Percentiles rank a stretch among this genome's conserved stretches.
Evolutionary conservation across 2,797 vertebrate species (phyloP).

Genomic region (Miichthys miiuy): DNA sequence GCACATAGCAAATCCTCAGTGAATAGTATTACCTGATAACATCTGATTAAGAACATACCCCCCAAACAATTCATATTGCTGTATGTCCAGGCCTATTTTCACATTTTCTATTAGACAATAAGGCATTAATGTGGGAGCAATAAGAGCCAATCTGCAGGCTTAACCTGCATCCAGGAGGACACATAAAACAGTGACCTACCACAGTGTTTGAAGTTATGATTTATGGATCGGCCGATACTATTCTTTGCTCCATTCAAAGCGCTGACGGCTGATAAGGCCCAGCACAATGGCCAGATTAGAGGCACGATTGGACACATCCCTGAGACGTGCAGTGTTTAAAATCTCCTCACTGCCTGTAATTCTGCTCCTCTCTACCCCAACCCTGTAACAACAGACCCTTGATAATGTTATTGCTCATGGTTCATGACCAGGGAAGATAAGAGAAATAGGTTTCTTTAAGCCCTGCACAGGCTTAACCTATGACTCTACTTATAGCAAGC

Average conservation of each 20-base stretch:
- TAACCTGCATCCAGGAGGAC: slow-evolving; percentile 62
- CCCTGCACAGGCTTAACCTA: slow-evolving; percentile 85
- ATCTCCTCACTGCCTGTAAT: slow-evolving; percentile 83
- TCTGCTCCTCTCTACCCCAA: slow-evolving; percentile 73
- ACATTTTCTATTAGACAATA: slow-evolving; percentile 34
- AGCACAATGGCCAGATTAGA: slow-evolving; percentile 86
- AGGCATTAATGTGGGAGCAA: slow-evolving; percentile 15
- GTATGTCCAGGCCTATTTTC: slow-evolving; percentile 1
- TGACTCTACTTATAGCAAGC: slow-evolving; percentile 84
- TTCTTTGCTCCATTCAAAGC: slow-evolving; percentile 82
- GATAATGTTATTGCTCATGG: slow-evolving; percentile 87
- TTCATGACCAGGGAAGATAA: slow-evolving; percentile 86
- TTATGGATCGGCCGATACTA: slow-evolving; percentile 79
- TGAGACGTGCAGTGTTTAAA: slow-evolving; percentile 76
- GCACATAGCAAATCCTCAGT: slow-evolving; percentile 25
- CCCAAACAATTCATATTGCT: slow-evolving; percentile 11
- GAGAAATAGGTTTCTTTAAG: slow-evolving; percentile 88
- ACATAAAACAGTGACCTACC: slow-evolving; percentile 69
- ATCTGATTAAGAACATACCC: slow-evolving; percentile 21
- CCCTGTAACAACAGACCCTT: slow-evolving; percentile 84
- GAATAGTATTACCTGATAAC: slow-evolving; percentile 27
- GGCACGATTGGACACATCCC: slow-evolving; percentile 80
- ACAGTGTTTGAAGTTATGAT: slow-evolving; percentile 83
- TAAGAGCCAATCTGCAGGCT: slow-evolving; percentile 33
- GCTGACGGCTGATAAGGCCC: slow-evolving; percentile 77